Base-by-base conservation (phyloP, 2,888 invertebrate genomes). In the Tiliacea aurago region DNA sequence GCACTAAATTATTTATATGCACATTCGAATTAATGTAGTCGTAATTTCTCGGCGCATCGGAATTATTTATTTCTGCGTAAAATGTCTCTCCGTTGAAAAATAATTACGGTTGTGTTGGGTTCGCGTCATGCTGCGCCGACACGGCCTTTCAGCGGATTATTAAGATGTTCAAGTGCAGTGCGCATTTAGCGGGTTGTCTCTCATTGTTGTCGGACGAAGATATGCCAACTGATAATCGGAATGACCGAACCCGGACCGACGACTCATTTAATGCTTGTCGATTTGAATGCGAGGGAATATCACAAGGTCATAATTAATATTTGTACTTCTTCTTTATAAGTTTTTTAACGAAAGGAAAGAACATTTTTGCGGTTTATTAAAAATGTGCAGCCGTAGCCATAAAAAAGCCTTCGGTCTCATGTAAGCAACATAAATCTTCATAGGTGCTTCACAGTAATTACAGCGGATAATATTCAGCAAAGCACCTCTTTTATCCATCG, bases 191-290 rank as follows among this genome's bases (percentile, higher is more conserved):
- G 89, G 90, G 90, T 91, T 93, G 92, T 92, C 93, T 91, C 90
- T 92, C 92, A 91, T 92, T 93, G 93, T 93, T 91, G 91, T 87
- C 86, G 82, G 86, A 84, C 85, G 83, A 85, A 94, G 94, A 95
- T 94, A 92, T 91, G 92, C 91, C 89, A 90, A 86, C 91, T 90
- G 95, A 95, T 95, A 95, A 95, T 92, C 92, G 87, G 89, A 89
- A 91, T 91, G 90, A 90, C 89, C 89, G 89, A 88, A 89, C 88
- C 88, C 87, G 88, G 85, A 88, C 90, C 91, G 92, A 92, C 91
- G 92, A 94, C 92, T 96, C 93, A 95, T 95, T 96, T 95, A 93
- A 95, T 94, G 94, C 94, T 91, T 95, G 96, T 95, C 94, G 93
- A 93, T 93, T 95, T 90, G 88, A 84, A 92, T 88, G 64, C 83